Percentiles rank a stretch among this genome's conserved stretches.
Conservation (phyloP, 2,888 invertebrate species). For the Cylloceria caligata region DNA sequence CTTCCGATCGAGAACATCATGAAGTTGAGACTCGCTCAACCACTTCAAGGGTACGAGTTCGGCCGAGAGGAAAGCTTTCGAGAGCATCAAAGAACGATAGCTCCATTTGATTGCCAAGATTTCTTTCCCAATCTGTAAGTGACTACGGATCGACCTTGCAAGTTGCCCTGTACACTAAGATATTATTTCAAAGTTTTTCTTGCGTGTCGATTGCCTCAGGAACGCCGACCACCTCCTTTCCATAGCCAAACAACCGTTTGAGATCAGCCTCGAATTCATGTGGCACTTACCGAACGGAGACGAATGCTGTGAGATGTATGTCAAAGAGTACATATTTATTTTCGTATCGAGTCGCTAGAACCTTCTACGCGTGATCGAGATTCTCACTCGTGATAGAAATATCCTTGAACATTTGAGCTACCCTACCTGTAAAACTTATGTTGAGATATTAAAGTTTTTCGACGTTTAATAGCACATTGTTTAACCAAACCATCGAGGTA, state of each 20-base stretch:
- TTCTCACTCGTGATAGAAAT: conserved; percentile 40
- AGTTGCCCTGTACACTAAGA: conserved; percentile 9
- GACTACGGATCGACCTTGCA: conserved; percentile 26
- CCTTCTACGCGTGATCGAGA: conserved; percentile 43
- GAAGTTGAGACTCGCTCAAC: no score
- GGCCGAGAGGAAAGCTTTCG: no score
- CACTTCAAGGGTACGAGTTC: no score
- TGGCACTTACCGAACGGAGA: background rate
- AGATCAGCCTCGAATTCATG: conserved; percentile 24
- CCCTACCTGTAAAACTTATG: conserved; percentile 48
- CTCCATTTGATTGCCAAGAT: conserved; percentile 4
- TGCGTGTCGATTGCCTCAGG: conserved; percentile 13
- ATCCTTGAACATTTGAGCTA: conserved; percentile 43
- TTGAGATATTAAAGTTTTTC: conserved; percentile 59
- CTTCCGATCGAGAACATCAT: no score
- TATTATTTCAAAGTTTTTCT: conserved; percentile 24
- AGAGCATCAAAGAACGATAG: no score
- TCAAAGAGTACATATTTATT: conserved; percentile 45
- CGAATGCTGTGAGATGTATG: conserved; percentile 44
- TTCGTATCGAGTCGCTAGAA: conserved; percentile 45
- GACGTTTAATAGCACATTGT: conserved; percentile 32
- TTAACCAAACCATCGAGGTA: conserved; percentile 24
- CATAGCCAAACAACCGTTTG: conserved; percentile 17
- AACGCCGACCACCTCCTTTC: conserved; percentile 35
- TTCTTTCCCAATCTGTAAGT: conserved; percentile 36